Evolutionary conservation across 2,888 invertebrate species (phyloP).

Genomic region (Callyntrura guangdongensis): DNA sequence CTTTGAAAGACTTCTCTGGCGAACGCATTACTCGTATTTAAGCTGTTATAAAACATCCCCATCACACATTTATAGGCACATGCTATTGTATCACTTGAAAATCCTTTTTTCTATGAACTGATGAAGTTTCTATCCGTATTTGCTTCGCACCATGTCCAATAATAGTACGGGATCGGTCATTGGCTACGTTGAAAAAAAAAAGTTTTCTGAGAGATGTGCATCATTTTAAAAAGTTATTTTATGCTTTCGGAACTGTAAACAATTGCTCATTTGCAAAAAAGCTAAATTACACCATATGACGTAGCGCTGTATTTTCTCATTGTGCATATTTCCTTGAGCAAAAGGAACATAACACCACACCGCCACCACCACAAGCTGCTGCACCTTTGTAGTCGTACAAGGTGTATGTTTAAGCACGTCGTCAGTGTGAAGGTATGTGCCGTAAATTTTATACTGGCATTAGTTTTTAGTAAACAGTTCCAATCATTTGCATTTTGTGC

Average conservation of each 20-base stretch:
- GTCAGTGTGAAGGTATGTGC: no score
- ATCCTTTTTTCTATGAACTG: background rate
- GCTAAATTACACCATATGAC: slow-evolving; percentile 53
- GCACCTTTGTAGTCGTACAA: background rate
- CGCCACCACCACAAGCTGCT: background rate
- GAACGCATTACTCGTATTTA: background rate
- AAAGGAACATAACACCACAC: background rate
- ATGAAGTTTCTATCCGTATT: background rate
- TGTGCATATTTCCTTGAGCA: background rate
- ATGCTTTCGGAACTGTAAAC: slow-evolving; percentile 55
- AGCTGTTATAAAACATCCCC: background rate
- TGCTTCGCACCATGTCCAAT: slow-evolving; percentile 43
- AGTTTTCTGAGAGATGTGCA: background rate
- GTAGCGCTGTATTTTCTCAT: slow-evolving; percentile 18
- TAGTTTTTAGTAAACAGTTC: background rate
- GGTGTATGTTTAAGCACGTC: no score
- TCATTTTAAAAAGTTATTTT: slow-evolving; percentile 16
- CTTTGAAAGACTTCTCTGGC: no score
- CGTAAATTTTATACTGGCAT: background rate
- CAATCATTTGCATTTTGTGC: background rate
- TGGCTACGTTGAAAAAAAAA: background rate
- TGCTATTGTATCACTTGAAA: background rate
- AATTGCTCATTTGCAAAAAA: slow-evolving; percentile 63
- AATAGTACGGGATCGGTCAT: slow-evolving; percentile 56
- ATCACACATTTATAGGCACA: background rate